phyloP scores from a whole-genome alignment of 2,888 invertebrate genomes.

The Halictus quadricinctus region DNA sequence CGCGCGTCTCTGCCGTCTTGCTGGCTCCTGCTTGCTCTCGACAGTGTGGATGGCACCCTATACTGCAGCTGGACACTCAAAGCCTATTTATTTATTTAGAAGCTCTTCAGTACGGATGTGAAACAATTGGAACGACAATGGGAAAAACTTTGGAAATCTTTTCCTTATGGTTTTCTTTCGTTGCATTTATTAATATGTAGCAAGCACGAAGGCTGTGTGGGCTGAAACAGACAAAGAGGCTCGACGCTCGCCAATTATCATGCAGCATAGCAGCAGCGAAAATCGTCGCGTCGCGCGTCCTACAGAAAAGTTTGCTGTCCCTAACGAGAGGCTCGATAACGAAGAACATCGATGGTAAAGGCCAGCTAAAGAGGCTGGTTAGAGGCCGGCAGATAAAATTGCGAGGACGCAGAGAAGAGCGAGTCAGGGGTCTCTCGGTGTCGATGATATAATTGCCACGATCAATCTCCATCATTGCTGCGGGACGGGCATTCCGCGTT shows the following conservation, averaged over 20 bases:
- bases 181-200: not conserved
- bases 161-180: too few relatives aligned
- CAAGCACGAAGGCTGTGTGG: not conserved
- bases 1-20: conserved; percentile 4
- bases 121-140: not conserved
- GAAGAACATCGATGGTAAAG: not conserved
- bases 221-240: not conserved
- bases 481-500: conserved; percentile 54
- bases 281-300: not conserved
- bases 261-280: not conserved
- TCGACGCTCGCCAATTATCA: not conserved
- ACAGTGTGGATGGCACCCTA: not conserved
- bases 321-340: not conserved
- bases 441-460: conserved; percentile 55
- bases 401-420: not conserved
- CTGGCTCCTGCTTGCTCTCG: not conserved
- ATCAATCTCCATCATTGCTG: conserved; percentile 52
- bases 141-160: not conserved
- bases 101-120: not conserved
- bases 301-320: not conserved
- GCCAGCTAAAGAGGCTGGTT: not conserved
- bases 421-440: conserved; percentile 6
- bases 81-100: not conserved
- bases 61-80: not conserved
- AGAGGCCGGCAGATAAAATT: not conserved